A percentile compares a stretch with the other conserved stretches of the same genome.
Evolutionary conservation across 2,888 invertebrate species (phyloP).

Genomic region (Drosophila mercatorum): DNA sequence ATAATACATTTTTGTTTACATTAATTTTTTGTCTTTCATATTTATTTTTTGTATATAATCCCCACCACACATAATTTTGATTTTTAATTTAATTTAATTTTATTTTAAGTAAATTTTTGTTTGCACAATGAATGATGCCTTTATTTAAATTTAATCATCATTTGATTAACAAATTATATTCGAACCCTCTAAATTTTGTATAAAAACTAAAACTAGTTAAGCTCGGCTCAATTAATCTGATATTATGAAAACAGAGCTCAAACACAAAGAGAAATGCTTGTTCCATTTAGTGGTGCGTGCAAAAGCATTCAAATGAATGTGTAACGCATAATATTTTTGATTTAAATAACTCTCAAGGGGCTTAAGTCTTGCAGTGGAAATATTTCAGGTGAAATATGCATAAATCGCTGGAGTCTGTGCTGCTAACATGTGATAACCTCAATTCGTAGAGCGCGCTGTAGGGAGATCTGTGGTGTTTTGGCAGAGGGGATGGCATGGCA

Average conservation of each 20-base stretch:
- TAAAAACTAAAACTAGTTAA: background rate
- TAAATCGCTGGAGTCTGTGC: conserved; percentile 55
- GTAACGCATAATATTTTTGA: conserved; percentile 8
- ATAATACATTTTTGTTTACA: too few species aligned
- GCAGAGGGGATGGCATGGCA: background rate
- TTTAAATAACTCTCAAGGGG: conserved; percentile 19
- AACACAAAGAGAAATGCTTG: background rate
- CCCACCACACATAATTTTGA: too few species aligned
- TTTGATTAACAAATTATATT: too few species aligned
- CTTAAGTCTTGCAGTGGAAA: conserved; percentile 32
- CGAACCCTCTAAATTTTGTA: too few species aligned
- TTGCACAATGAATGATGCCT: too few species aligned
- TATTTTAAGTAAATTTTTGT: too few species aligned
- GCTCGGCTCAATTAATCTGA: background rate
- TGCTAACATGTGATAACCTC: conserved; percentile 67
- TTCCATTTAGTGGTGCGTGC: background rate
- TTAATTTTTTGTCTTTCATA: too few species aligned
- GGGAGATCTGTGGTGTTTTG: conserved; percentile 9
- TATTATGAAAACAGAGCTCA: background rate
- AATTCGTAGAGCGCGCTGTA: conserved; percentile 52
- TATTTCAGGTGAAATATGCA: conserved; percentile 38
- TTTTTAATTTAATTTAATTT: too few species aligned
- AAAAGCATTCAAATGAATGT: conserved; percentile 2
- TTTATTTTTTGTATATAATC: too few species aligned
- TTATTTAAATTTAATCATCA: too few species aligned